Evolutionary conservation across 2,113 vertebrate species (phyloP).

Genomic region (Heterocephalus glaber): DNA sequence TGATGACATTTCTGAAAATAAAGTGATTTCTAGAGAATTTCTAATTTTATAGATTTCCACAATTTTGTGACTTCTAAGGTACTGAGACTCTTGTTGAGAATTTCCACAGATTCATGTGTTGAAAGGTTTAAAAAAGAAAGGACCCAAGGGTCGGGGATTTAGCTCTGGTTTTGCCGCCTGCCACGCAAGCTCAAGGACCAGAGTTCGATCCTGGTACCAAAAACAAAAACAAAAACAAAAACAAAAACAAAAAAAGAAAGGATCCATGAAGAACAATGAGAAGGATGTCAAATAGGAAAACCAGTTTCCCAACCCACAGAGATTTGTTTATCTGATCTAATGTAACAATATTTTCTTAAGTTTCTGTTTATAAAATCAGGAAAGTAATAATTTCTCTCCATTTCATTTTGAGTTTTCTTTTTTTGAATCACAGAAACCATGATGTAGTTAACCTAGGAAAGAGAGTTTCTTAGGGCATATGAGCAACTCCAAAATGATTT

Average conservation of each 20-base stretch:
- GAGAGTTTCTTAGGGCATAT: not conserved
- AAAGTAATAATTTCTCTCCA: not conserved
- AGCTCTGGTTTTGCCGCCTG: too few species aligned
- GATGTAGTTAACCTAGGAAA: conserved; percentile 9
- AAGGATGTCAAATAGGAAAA: conserved; percentile 6
- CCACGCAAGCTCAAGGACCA: too few species aligned
- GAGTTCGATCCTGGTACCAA: too few species aligned
- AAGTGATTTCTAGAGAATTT: conserved; percentile 14
- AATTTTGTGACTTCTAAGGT: not conserved
- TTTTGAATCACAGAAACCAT: not conserved
- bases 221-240: too few species aligned
- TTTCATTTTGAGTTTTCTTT: conserved; percentile 35
- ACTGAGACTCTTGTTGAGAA: not conserved
- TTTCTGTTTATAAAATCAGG: conserved; percentile 33
- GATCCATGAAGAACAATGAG: not conserved
- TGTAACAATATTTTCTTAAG: not conserved
- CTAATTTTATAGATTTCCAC: not conserved
- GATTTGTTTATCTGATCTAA: not conserved
- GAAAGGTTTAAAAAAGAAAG: not conserved
- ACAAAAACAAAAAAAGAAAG: not conserved
- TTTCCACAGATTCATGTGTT: not conserved
- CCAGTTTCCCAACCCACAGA: not conserved
- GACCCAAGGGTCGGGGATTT: too few species aligned
- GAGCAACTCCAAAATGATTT: not conserved
- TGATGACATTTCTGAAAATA: not conserved